phyloP scores from a whole-genome alignment of 37 sponge, comb jelly and placozoan genomes.

The Spongilla lacustris region DNA sequence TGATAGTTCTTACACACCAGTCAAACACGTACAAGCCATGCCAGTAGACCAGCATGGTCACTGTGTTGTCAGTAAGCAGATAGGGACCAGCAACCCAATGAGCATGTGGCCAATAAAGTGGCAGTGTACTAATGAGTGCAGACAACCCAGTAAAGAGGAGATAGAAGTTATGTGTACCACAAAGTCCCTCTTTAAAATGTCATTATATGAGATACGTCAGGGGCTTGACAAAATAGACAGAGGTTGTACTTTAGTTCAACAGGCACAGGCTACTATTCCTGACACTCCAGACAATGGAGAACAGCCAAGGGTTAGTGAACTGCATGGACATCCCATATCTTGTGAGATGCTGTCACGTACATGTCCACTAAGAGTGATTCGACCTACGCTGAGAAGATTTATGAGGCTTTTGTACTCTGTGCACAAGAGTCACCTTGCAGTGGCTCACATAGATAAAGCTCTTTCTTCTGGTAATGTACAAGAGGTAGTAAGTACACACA shows the following conservation, averaged over 20 bases:
- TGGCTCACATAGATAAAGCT: slow-evolving; percentile 4
- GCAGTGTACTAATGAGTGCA: slow-evolving; percentile 23
- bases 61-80: slow-evolving; percentile 13
- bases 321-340: slow-evolving; percentile 22
- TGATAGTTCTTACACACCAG: slow-evolving; percentile 6
- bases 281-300: background rate
- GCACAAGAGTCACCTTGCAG: background rate
- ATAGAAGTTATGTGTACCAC: background rate
- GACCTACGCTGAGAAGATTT: background rate
- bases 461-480: background rate
- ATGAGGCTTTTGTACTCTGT: slow-evolving; percentile 1
- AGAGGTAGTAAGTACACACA: background rate
- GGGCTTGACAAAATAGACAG: background rate
- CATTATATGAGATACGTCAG: background rate
- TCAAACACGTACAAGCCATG: background rate
- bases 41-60: slow-evolving; percentile 25
- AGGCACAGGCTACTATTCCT: background rate
- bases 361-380: slow-evolving; percentile 13
- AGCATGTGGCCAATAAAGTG: slow-evolving; percentile 17
- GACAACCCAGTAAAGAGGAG: background rate
- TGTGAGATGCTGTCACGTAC: background rate
- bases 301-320: background rate
- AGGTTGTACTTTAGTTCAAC: background rate
- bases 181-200: background rate
- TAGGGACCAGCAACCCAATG: slow-evolving; percentile 4